phyloP scores from a whole-genome alignment of 1,140 invertebrate species.

The Paralvinella palmiformis region DNA sequence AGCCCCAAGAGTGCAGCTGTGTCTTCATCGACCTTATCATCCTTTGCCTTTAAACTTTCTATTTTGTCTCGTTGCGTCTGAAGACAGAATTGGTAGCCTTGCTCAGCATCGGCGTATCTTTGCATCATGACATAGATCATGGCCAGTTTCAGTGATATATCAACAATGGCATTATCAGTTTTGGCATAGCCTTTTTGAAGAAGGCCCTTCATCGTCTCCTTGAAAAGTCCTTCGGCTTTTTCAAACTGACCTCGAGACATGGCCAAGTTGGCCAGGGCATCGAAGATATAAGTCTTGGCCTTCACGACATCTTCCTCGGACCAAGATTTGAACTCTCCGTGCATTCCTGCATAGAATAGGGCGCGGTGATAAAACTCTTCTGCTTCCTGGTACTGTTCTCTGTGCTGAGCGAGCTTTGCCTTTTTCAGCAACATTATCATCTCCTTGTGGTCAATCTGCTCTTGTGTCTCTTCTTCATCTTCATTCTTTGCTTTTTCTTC shows the following conservation, averaged over 20 bases:
- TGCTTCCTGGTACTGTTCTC: no score
- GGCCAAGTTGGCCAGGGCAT: constrained; percentile 84
- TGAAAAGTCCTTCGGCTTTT: constrained; percentile 79
- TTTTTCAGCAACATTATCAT: no score
- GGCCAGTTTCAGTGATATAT: constrained; percentile 63
- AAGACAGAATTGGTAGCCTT: constrained; percentile 72
- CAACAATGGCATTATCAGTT: constrained; percentile 69
- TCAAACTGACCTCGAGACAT: constrained; percentile 66
- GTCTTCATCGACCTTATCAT: constrained; percentile 57
- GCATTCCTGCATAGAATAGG: no score
- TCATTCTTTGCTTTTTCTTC: no score
- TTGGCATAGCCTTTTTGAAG: constrained; percentile 61
- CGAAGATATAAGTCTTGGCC: constrained; percentile 79
- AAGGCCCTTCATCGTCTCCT: constrained; percentile 69
- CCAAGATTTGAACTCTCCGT: no score
- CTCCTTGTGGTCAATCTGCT: no score
- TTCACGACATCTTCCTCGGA: no score
- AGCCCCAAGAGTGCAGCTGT: constrained; percentile 62
- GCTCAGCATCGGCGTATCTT: constrained; percentile 62
- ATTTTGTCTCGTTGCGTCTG: constrained; percentile 60
- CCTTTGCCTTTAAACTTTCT: constrained; percentile 46
- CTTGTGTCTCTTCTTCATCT: no score
- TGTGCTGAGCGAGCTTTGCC: no score
- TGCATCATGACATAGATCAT: constrained; percentile 55
- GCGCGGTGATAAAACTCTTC: no score